phyloP scores from a whole-genome alignment of 2,113 vertebrate genomes.

The Petroica traversi region DNA sequence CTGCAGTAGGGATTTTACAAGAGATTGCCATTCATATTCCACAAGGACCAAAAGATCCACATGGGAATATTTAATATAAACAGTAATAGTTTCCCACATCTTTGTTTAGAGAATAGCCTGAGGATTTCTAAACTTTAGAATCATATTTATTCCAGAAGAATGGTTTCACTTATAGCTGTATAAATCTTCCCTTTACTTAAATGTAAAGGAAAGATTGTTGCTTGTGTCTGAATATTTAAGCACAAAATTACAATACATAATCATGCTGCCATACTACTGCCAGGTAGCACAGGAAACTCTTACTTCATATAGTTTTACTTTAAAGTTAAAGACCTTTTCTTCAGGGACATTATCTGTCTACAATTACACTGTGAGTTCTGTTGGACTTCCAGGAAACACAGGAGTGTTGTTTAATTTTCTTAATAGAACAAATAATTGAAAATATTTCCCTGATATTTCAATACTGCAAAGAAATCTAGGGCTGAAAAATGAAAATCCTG shows the following conservation, averaged over 20 bases:
- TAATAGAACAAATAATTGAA: not conserved
- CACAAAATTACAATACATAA: constrained; percentile 25
- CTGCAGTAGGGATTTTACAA: constrained; percentile 52
- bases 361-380: not conserved
- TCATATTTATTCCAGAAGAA: constrained; percentile 79
- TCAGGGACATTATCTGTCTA: not conserved
- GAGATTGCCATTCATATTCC: constrained; percentile 70
- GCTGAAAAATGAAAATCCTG: not conserved
- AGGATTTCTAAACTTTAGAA: constrained; percentile 83
- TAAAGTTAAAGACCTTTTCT: not conserved
- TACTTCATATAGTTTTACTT: not conserved
- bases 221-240: constrained; percentile 33
- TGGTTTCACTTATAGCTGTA: constrained; percentile 73
- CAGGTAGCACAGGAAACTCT: not conserved
- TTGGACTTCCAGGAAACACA: not conserved
- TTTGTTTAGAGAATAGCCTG: constrained; percentile 83
- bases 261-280: not conserved
- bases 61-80: constrained; percentile 82
- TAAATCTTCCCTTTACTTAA: constrained; percentile 74
- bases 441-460: not conserved
- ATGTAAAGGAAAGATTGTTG: not conserved
- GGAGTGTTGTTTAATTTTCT: not conserved
- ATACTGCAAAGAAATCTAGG: not conserved
- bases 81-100: constrained; percentile 87
- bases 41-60: constrained; percentile 65